Evolutionary conservation across 2,888 invertebrate genomes (phyloP).

Genomic region (Julus scandinavius): DNA sequence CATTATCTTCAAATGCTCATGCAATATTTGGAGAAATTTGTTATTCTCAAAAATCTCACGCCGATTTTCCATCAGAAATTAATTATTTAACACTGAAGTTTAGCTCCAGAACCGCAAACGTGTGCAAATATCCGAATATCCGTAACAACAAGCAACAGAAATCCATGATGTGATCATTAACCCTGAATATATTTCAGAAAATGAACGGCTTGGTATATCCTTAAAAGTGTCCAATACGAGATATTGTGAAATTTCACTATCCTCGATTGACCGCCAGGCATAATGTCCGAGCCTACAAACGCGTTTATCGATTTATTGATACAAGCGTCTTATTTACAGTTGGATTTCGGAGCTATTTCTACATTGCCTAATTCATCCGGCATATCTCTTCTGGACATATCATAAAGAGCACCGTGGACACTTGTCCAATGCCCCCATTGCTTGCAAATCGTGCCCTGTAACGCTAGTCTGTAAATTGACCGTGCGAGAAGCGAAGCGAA

Average conservation of each 20-base stretch:
- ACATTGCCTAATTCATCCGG: background rate
- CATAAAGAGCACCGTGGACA: background rate
- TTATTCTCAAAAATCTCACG: background rate
- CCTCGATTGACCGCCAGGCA: background rate
- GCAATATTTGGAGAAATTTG: background rate
- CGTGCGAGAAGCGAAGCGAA: background rate
- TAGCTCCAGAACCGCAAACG: too few species aligned
- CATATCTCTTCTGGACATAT: background rate
- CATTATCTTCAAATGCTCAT: too few species aligned
- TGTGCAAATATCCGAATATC: too few species aligned
- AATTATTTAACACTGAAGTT: too few species aligned
- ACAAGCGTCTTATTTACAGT: background rate
- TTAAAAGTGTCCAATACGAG: background rate
- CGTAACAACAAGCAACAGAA: too few species aligned
- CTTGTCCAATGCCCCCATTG: background rate
- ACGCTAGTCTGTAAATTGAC: background rate
- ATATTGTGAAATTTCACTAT: background rate
- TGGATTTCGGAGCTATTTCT: background rate
- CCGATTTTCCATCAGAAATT: background rate
- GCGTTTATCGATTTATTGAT: background rate
- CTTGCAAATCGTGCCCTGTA: background rate
- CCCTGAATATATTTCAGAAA: too few species aligned
- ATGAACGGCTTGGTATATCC: too few species aligned
- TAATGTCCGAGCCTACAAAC: background rate
- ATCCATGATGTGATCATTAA: too few species aligned